These are phyloP conservation scores for Brachylomia viminalis DNA, from an alignment of 2,888 invertebrate genomes.

Conservation along the genomic window DNA sequence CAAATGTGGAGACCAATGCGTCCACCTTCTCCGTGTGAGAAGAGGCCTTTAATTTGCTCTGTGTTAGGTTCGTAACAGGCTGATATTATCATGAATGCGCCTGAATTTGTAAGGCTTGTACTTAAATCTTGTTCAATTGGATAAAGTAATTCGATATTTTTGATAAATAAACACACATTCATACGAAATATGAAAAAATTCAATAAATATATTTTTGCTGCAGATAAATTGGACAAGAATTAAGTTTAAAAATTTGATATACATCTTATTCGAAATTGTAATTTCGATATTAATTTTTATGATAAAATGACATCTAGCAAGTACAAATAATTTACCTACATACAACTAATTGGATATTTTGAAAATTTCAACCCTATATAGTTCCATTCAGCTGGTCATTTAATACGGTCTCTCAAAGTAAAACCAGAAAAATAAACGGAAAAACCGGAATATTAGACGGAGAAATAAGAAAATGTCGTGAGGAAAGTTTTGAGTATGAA, in stretches of 20 bases:
- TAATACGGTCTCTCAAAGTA: too few species aligned
- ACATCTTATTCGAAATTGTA: not conserved
- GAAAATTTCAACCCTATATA: too few species aligned
- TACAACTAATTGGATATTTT: too few species aligned
- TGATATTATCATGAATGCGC: not conserved
- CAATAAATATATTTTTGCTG: not conserved
- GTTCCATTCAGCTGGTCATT: too few species aligned
- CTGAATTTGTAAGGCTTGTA: not conserved
- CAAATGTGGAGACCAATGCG: not conserved
- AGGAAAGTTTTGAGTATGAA: too few species aligned
- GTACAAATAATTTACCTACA: not conserved
- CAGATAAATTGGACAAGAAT: not conserved
- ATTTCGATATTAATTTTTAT: not conserved
- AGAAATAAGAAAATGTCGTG: too few species aligned
- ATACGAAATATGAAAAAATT: not conserved
- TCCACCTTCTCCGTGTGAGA: not conserved
- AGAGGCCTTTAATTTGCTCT: not conserved
- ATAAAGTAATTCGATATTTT: slow-evolving; percentile 6
- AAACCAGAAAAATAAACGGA: too few species aligned
- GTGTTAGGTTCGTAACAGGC: too few species aligned
- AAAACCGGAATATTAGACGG: too few species aligned
- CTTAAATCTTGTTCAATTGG: not conserved
- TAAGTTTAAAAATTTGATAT: slow-evolving; percentile 1
- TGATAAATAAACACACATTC: not conserved
- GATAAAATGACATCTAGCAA: not conserved